Conservation (phyloP, 2,888 invertebrate species). For the Sinodicranocentrus sp. region DNA sequence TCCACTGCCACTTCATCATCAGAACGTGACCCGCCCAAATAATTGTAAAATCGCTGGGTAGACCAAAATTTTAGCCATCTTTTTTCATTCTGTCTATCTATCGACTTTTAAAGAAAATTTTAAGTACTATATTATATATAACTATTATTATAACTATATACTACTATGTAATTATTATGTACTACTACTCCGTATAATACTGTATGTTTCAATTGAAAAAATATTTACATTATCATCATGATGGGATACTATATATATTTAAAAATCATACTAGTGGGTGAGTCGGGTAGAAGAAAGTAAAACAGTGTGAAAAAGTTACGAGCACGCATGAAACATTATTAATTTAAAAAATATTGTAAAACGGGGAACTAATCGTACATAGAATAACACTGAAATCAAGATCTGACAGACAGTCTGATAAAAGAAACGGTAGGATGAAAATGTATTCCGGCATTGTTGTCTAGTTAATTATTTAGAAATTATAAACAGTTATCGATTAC, state of each 20-base stretch:
- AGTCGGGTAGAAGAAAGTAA: conserved; percentile 22
- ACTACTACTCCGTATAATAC: conserved; percentile 58
- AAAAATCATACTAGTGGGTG: conserved; percentile 30
- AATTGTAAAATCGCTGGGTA: conserved; percentile 72
- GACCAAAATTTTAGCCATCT: conserved; percentile 71
- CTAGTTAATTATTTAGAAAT: neutral
- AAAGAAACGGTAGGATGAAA: conserved; percentile 3
- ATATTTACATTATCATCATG: conserved; percentile 67
- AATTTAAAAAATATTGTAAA: conserved; percentile 15
- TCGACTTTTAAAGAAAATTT: conserved; percentile 61
- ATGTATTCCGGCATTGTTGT: conserved; percentile 2
- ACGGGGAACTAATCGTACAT: conserved; percentile 17
- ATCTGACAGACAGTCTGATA: conserved; percentile 11
- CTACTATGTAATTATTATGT: conserved; percentile 51
- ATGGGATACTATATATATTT: conserved; percentile 37
- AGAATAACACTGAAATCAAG: neutral
- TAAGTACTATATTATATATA: conserved; percentile 65
- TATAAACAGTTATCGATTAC: neutral
- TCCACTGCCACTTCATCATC: conserved; percentile 74
- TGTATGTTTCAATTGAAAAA: conserved; percentile 60
- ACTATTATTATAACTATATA: conserved; percentile 48
- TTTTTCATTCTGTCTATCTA: conserved; percentile 71
- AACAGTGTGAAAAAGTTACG: conserved; percentile 16
- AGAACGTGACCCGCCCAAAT: conserved; percentile 74
- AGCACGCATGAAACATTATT: conserved; percentile 8